These are phyloP conservation scores for Pteromalus puparum DNA, from an alignment of 1,140 invertebrate genomes.

Conservation along the genomic window DNA sequence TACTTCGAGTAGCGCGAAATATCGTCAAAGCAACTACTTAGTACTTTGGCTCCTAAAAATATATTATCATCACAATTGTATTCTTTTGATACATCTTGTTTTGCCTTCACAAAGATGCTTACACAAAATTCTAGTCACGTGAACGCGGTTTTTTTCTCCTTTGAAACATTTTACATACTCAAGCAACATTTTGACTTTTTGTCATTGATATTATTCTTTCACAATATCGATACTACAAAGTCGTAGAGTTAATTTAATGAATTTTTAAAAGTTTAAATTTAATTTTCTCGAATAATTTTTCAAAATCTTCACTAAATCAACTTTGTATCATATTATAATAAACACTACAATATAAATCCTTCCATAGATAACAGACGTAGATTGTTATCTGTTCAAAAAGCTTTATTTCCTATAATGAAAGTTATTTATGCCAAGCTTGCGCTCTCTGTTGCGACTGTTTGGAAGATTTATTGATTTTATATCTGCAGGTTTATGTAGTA, in stretches of 20 bases:
- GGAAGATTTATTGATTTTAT: background rate
- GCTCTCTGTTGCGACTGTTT: background rate
- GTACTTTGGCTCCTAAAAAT: constrained; percentile 2
- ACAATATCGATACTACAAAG: background rate
- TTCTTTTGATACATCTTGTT: background rate
- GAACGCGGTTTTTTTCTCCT: background rate
- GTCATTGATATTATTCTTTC: background rate
- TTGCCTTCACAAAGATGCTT: background rate
- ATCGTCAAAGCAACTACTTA: background rate
- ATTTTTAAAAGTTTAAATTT: background rate
- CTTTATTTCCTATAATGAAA: background rate
- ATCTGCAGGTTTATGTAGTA: background rate
- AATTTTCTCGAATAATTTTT: background rate
- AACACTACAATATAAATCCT: background rate
- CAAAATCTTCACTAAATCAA: background rate
- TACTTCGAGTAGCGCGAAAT: background rate
- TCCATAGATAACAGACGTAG: background rate
- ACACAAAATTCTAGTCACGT: background rate
- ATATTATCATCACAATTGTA: constrained; percentile 1
- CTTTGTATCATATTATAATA: background rate
- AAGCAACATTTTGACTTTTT: background rate
- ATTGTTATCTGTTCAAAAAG: background rate
- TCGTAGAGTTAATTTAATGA: background rate
- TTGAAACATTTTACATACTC: background rate
- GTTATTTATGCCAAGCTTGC: background rate